Base-by-base conservation (phyloP, 2,888 invertebrate species). In the Pandemis cinnamomeana region DNA sequence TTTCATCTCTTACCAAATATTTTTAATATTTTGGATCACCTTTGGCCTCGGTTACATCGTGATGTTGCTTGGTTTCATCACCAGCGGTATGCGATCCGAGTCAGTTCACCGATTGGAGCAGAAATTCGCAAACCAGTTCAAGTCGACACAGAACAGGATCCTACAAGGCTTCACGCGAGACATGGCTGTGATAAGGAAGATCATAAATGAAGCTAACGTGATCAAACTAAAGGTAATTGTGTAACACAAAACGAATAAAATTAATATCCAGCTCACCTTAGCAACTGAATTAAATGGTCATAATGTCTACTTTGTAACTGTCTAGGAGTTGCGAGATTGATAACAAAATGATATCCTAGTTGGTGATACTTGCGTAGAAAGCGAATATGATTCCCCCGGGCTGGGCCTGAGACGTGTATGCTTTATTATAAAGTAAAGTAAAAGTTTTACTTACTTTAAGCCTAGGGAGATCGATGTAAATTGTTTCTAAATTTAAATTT, bases 21-120 rank as follows among this genome's bases (percentile, higher is more conserved):
- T 97, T 81, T 94, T 98, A 0, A 96, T 98, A 48, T 89, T 97
- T 42, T 98, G 98, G 98, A 97, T 98, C 71, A 97, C 98, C 76
- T 98, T 98, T 83, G 98, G 98, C 0, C 95, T 98, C 77, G 98
- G 98, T 0, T 98, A 98, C 88, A 95, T 98, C 62, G 96, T 98
- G 41, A 98, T 98, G 98, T 96, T 98, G 63, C 95, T 98, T 80
- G 97, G 97, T 1, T 98, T 98, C 84, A 97, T 98, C 79, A 96
- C 97, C 0, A 95, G 96, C 75, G 97, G 96, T 5, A 95, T 97
- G 95, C 85, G 94, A 78, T 97, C 97, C 79, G 97, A 98, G 85
- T 95, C 96, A 80, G 95, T 98, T 71, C 95, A 95, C 53, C 94
- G 95, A 81, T 90, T 98, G 77, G 98, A 98, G 86, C 97, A 97